Base-by-base conservation (phyloP, 2,888 invertebrate species). In the Scrobipalpa atriplicella region DNA sequence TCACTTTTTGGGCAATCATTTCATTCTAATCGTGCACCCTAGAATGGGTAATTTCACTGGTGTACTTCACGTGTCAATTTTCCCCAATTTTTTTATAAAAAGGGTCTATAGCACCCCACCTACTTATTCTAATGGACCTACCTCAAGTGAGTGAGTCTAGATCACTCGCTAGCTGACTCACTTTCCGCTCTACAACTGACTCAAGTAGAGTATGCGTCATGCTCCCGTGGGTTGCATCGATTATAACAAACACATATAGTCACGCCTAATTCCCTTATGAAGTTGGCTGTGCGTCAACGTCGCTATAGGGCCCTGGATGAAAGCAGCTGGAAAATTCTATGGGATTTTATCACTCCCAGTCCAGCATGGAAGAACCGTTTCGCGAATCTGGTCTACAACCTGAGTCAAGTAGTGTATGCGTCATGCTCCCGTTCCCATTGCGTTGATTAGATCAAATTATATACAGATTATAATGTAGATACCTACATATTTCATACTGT, bases 371-470 rank as follows among this genome's bases (percentile, higher is more conserved):
- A 3, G 29, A 5, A 29, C 8, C 7, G 43, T 1, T 43, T 43
- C 13, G 13, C 43, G 11, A 13, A 43, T 13, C 2, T 2, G 10
- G 1, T 13, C 43, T 13, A 43, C 43, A 43, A 10, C 10, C 10
- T 10, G 43, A 54, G 54, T 54, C 21, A 54, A 54, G 54, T 54
- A 10, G 54, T 19, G 54, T 54, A 54, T 54, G 54, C 21, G 54
- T 54, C 54, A 54, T 21, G 54, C 19, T 54, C 54, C 54, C 54
- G 19, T 54, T n/a, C n/a, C n/a, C n/a, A n/a, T n/a, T n/a, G 54
- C 19, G 19, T 18, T 54, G 54, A n/a, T n/a, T n/a, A n/a, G 10
- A 21, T 54, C 54, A 54, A n/a, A 54, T 54, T 21, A 21, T 54
- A 7, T 29, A 29, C 29, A 29, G 29, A 29, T 29, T n/a, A n/a